Percentiles rank a stretch among this genome's conserved stretches.
These are phyloP conservation scores for Drosophila testacea DNA, from an alignment of 2,888 invertebrate genomes.

Conservation along the genomic window DNA sequence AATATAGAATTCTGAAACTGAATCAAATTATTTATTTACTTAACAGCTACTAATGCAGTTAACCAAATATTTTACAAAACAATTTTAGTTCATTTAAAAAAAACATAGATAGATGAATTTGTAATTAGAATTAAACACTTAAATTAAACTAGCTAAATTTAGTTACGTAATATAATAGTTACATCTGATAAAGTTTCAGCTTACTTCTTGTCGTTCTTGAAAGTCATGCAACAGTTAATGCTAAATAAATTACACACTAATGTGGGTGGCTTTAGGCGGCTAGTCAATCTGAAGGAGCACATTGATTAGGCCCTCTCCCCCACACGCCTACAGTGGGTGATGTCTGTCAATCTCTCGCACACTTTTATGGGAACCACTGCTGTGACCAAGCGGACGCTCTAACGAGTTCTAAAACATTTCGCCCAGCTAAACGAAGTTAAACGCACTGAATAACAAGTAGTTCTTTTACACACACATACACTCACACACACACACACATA, in stretches of 20 bases:
- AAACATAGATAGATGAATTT: too few species aligned
- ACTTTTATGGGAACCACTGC: conserved; percentile 31
- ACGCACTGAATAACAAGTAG: conserved; percentile 78
- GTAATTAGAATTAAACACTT: too few species aligned
- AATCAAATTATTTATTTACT: too few species aligned
- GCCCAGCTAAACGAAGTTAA: conserved; percentile 77
- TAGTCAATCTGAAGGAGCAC: conserved; percentile 37
- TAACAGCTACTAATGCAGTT: too few species aligned
- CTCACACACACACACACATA: conserved; percentile 28
- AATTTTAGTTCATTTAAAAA: too few species aligned
- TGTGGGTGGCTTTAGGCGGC: conserved; percentile 49
- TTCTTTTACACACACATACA: conserved; percentile 38
- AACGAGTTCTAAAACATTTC: conserved; percentile 77
- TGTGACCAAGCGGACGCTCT: conserved; percentile 52
- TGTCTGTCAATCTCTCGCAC: conserved; percentile 48
- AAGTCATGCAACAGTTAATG: conserved; percentile 65
- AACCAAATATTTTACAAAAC: too few species aligned
- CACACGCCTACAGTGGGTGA: conserved; percentile 11
- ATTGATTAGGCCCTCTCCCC: conserved; percentile 58
- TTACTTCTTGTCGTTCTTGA: background rate
- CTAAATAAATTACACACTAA: conserved; percentile 68
- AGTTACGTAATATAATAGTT: background rate
- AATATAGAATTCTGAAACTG: too few species aligned
- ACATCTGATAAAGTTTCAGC: background rate
- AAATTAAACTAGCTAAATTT: too few species aligned